Base-by-base conservation (phyloP, 2,888 invertebrate genomes). In the Dasysyrphus albostriatus region DNA sequence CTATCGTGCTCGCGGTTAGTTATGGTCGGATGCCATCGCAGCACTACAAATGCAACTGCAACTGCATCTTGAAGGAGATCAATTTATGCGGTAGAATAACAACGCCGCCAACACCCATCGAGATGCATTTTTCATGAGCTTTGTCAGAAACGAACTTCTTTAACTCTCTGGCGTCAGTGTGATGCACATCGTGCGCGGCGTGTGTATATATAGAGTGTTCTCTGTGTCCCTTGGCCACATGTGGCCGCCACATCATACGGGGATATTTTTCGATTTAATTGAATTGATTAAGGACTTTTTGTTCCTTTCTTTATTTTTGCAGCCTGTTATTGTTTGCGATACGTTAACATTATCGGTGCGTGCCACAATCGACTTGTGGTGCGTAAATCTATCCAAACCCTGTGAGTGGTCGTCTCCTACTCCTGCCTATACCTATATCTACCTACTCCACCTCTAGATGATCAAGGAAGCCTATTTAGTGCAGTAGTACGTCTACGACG, bases 51-150 rank as follows among this genome's bases (percentile, higher is more conserved):
- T n/a, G 7, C 29, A 44, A 14, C 12, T 59, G 61, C n/a, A 54
- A 42, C 69, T 49, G 65, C 65, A 34, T 49, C 67, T 49, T 65
- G 51, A 24, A 24, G 24, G 10, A 10, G 74, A 74, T 58, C 77
- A 82, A 85, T 85, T 82, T 85, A 85, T 85, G 85, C 85, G 73
- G 49, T 63, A 67, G n/a, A 80, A 65, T 76, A 73, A 76, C 76
- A 84, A 51, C 80, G 67, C 76, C 76, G 72, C 81, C 67, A 67
- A 81, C 85, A 85, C 81, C 77, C 77, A 77, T 82, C 63, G 74
- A 58, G 69, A 85, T 85, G 85, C 74, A 85, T 85, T 82, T 85
- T 85, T 85, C 85, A 85, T 85, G 85, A 85, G 85, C 34, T 72
- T 77, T 56, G 32, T 24, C 54, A 39, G 29, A 7, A 61, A 34